These are phyloP conservation scores for Smittia sp. DNA, from an alignment of 2,888 invertebrate species.

Conservation along the genomic window DNA sequence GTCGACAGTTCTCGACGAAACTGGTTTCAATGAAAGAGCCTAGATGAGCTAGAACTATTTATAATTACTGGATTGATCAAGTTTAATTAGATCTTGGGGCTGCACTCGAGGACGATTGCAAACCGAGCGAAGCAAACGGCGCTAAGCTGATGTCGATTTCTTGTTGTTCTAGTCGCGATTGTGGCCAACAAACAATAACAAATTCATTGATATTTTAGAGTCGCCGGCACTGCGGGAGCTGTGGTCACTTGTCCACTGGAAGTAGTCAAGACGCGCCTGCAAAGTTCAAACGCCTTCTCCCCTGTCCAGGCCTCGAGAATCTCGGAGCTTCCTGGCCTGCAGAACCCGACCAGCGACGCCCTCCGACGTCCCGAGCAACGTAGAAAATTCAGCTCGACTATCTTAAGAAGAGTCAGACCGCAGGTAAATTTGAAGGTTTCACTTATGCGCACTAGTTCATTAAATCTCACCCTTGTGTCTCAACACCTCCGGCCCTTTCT, in stretches of 20 bases:
- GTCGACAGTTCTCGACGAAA: not conserved
- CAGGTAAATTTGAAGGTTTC: constrained; percentile 57
- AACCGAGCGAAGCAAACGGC: no score
- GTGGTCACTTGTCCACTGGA: constrained; percentile 96
- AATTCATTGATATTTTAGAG: no score
- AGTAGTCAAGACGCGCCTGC: constrained; percentile 95
- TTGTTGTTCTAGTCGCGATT: no score
- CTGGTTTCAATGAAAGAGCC: not conserved
- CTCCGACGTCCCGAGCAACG: constrained; percentile 61
- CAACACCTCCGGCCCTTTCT: not conserved
- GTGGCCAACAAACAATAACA: no score
- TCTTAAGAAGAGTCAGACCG: constrained; percentile 64
- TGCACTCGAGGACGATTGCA: no score
- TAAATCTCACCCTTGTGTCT: not conserved
- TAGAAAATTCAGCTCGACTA: constrained; percentile 67
- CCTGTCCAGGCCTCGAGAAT: constrained; percentile 50
- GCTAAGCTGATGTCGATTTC: no score
- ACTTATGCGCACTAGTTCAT: not conserved
- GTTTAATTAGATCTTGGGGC: no score
- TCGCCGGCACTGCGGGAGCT: constrained; percentile 95
- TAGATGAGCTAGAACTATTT: no score
- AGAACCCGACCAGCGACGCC: constrained; percentile 51
- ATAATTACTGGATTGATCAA: no score
- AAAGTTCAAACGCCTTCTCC: constrained; percentile 77
- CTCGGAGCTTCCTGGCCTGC: constrained; percentile 43